Evolutionary conservation across 2,888 invertebrate genomes (phyloP), one percentile per base, ranked within the genome.

Genomic region (Eupithecia subumbrata): DNA sequence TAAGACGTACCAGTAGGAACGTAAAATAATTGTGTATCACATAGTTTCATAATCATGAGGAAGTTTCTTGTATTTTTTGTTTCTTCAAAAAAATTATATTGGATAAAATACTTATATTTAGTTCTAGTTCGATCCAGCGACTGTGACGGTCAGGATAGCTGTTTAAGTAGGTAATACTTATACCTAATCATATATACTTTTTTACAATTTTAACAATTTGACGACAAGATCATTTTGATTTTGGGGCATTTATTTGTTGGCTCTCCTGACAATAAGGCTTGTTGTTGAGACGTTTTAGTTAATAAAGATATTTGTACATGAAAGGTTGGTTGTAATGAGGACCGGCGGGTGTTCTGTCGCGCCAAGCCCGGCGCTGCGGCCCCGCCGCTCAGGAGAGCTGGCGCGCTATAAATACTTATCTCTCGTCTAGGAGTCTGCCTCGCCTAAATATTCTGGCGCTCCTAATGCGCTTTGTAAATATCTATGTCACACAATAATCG

Each of bases 401-500:
- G 68, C 76, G 72, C 71, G 79, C 84, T 84, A 82, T 70, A 43
- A 76, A 69, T 73, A 74, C 84, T 85, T 84, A 82, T 88, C 85
- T 88, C 87, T 88, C 86, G 85, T 86, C 86, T 85, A 85, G 90
- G 91, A 90, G 90, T 86, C 87, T 85, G 91, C 90, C 90, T 91
- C 90, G 92, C 93, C 92, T 91, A 91, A 92, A 87, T 89, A 86
- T 85, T 87, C 84, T 82, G 91, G 92, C 93, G 91, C 92, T 92
- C 90, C 92, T 87, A 81, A 86, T 87, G 91, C 93, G 93, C 92
- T 92, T 93, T 95, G 95, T 95, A 95, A 94, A 95, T 95, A 95
- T 93, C 92, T 93, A 92, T 91, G 94, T 95, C 94, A 93, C 94
- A 93, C 93, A 93, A 92, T 94, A 94, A 93, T 95, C 93, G 91